Conservation (phyloP, 2,888 invertebrate genomes). For the Drosophila nr. perissopoda region DNA sequence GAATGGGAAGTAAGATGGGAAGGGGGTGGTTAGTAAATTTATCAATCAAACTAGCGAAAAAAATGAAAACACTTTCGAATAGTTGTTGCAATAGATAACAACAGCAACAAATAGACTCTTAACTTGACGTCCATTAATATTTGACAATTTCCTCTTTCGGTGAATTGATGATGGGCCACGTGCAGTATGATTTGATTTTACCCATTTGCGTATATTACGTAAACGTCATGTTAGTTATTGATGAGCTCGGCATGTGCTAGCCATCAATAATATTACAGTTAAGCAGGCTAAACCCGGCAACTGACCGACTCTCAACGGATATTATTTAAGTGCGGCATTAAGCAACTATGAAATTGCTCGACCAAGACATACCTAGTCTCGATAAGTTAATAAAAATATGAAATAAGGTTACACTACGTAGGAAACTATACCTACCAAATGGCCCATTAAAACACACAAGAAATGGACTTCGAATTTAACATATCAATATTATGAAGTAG, state of each 20-base stretch:
- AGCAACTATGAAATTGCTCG: conserved; percentile 10
- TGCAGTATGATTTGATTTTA: conserved; percentile 63
- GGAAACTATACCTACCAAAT: not conserved
- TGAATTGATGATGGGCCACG: conserved; percentile 66
- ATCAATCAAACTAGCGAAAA: conserved; percentile 70
- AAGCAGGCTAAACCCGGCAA: conserved; percentile 10
- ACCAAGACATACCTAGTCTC: not conserved
- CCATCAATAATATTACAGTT: conserved; percentile 63
- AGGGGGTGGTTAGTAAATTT: conserved; percentile 56
- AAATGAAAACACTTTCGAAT: conserved; percentile 66
- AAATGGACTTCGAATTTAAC: not conserved
- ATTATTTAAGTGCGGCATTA: conserved; percentile 51
- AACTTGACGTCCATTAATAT: conserved; percentile 73
- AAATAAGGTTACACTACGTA: not conserved
- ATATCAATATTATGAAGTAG: not conserved
- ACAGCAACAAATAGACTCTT: conserved; percentile 34
- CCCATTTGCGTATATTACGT: conserved; percentile 68
- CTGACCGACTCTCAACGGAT: conserved; percentile 1
- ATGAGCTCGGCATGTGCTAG: conserved; percentile 62
- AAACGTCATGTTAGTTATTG: conserved; percentile 67
- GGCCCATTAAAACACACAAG: not conserved
- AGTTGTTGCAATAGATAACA: conserved; percentile 67
- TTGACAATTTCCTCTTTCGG: conserved; percentile 71
- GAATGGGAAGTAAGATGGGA: not conserved
- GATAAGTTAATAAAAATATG: not conserved